Evolutionary conservation across 2,797 vertebrate genomes (phyloP).

Genomic region (Tapirus indicus): DNA sequence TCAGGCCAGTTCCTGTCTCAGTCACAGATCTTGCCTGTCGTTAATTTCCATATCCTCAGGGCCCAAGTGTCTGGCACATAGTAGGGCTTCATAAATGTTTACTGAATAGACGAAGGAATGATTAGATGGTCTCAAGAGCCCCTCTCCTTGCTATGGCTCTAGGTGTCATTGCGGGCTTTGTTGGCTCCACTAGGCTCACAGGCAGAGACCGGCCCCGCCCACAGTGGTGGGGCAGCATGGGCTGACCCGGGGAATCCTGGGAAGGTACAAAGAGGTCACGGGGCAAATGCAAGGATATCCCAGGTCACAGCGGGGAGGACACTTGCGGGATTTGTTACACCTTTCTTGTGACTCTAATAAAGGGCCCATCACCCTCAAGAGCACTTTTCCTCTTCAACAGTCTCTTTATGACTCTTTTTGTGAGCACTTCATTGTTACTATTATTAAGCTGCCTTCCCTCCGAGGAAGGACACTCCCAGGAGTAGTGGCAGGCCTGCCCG

Average conservation of each 20-base stretch:
- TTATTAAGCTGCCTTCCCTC: background rate
- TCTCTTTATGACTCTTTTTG: background rate
- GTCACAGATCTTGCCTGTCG: background rate
- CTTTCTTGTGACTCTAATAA: background rate
- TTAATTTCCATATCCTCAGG: background rate
- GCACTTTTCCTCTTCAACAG: background rate
- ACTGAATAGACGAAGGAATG: accelerated
- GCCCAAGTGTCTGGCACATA: background rate
- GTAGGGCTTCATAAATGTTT: background rate
- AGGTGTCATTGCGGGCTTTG: background rate
- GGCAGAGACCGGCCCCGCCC: background rate
- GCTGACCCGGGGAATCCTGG: background rate
- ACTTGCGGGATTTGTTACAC: background rate
- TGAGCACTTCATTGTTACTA: background rate
- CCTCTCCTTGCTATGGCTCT: background rate
- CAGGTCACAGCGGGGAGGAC: background rate
- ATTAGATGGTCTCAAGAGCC: background rate
- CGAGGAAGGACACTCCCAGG: background rate
- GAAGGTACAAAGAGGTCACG: background rate
- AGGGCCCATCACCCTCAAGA: background rate
- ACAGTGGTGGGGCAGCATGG: no score
- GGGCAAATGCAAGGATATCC: background rate
- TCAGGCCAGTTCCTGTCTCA: no score
- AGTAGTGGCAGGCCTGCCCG: no score
- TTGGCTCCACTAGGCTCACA: background rate